A percentile compares a stretch with the other conserved stretches of the same genome.
Evolutionary conservation across 1,140 invertebrate genomes (phyloP).

Genomic region (Philopotamus ludificatus): DNA sequence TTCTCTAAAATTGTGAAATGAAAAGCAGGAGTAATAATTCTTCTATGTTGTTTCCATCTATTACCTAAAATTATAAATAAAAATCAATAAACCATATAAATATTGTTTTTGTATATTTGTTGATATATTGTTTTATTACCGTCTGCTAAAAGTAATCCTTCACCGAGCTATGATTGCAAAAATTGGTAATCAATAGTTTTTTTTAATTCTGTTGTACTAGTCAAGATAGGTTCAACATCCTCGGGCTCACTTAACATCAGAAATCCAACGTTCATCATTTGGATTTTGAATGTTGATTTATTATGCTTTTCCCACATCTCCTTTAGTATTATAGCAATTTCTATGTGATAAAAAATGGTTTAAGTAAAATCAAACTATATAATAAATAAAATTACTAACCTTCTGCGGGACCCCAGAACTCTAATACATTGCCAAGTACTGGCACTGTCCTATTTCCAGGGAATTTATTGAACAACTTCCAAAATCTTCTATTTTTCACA

Average conservation of each 20-base stretch:
- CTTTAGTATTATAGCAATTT: neutral
- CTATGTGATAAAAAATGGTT: no score
- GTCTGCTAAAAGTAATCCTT: conserved; percentile 35
- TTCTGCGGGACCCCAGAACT: conserved; percentile 14
- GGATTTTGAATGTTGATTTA: conserved; percentile 38
- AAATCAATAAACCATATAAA: no score
- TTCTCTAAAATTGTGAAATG: conserved; percentile 85
- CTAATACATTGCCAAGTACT: neutral
- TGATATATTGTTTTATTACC: no score
- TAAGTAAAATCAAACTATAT: no score
- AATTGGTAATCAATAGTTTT: conserved; percentile 44
- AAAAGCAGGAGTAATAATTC: conserved; percentile 71
- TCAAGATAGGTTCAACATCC: conserved; percentile 27
- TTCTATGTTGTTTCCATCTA: conserved; percentile 32
- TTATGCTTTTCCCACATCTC: neutral
- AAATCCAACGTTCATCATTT: neutral
- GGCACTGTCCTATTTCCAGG: neutral
- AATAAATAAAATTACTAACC: conserved; percentile 8
- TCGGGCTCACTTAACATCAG: conserved; percentile 5
- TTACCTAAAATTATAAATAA: conserved; percentile 20
- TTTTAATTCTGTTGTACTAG: conserved; percentile 29
- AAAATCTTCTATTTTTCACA: conserved; percentile 42
- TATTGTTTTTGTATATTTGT: no score
- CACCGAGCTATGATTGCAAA: conserved; percentile 36
- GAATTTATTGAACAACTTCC: neutral